phyloP scores from a whole-genome alignment of 2,888 invertebrate genomes.

The Stenoptilia bipunctidactyla region DNA sequence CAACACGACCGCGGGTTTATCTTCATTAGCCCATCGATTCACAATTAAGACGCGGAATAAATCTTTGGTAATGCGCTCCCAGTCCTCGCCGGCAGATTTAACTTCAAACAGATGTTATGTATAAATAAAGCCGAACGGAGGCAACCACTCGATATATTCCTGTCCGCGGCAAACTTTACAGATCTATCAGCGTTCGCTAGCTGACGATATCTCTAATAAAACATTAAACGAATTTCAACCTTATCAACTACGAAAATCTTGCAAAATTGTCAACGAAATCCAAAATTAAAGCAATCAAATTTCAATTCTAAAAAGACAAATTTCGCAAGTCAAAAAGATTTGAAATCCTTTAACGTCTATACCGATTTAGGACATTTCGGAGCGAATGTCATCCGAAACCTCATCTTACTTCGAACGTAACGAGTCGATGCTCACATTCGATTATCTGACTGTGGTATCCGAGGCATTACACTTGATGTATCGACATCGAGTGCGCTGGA shows the following conservation, averaged over 20 bases:
- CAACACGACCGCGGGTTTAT: slow-evolving; percentile 70
- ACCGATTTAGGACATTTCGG: slow-evolving; percentile 31
- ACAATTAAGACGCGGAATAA: slow-evolving; percentile 71
- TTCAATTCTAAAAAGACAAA: no score
- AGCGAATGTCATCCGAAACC: slow-evolving; percentile 37
- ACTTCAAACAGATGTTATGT: slow-evolving; percentile 71
- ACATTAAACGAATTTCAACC: slow-evolving; percentile 34
- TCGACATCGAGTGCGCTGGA: slow-evolving; percentile 64
- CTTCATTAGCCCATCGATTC: slow-evolving; percentile 73
- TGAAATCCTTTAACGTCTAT: no score
- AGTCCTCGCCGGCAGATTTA: slow-evolving; percentile 67
- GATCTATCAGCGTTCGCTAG: slow-evolving; percentile 54
- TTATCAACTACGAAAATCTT: slow-evolving; percentile 29
- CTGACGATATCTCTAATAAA: slow-evolving; percentile 35
- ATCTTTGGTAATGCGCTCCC: slow-evolving; percentile 68
- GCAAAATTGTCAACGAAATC: slow-evolving; percentile 26
- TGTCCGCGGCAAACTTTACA: slow-evolving; percentile 70
- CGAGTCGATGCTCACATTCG: slow-evolving; percentile 70
- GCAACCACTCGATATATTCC: slow-evolving; percentile 70
- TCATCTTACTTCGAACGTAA: slow-evolving; percentile 68
- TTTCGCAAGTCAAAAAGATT: no score
- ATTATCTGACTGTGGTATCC: slow-evolving; percentile 69
- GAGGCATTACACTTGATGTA: slow-evolving; percentile 70
- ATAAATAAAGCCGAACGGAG: slow-evolving; percentile 70
- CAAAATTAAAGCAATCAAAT: slow-evolving; percentile 28